Conservation (phyloP, 2,888 invertebrate genomes). For the Coecobrya sp. region DNA sequence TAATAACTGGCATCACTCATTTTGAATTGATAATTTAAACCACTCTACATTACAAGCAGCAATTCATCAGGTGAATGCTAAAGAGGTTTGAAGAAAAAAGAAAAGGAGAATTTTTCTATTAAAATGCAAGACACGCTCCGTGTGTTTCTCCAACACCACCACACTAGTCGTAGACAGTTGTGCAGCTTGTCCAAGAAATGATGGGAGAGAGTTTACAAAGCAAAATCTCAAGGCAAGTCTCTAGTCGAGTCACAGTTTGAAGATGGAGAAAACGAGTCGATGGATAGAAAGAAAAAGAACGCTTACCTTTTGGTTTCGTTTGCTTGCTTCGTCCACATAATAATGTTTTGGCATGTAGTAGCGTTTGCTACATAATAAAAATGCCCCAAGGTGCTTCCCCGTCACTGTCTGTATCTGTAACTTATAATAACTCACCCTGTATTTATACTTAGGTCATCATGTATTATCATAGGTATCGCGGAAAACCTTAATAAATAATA, state of each 20-base stretch:
- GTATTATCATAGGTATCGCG: constrained; percentile 7
- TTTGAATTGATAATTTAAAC: constrained; percentile 70
- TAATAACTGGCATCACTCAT: constrained; percentile 64
- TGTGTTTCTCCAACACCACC: constrained; percentile 55
- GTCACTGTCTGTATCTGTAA: constrained; percentile 57
- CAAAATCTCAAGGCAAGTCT: no score
- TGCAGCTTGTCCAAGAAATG: background rate
- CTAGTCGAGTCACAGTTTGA: constrained; percentile 18
- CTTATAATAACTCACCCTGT: constrained; percentile 63
- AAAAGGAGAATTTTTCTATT: constrained; percentile 59
- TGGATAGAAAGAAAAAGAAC: background rate
- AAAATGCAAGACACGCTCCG: constrained; percentile 75
- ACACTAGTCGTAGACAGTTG: constrained; percentile 18
- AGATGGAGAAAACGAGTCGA: constrained; percentile 6
- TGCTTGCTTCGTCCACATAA: background rate
- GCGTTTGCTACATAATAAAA: background rate
- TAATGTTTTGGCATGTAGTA: background rate
- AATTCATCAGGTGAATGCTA: constrained; percentile 72
- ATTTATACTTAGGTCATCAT: constrained; percentile 33
- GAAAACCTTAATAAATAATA: background rate
- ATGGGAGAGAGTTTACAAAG: background rate
- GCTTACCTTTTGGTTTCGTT: background rate
- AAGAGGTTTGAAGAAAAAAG: constrained; percentile 23
- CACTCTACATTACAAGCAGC: constrained; percentile 57
- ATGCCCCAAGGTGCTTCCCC: constrained; percentile 51